A percentile compares a stretch with the other conserved stretches of the same genome.
These are phyloP conservation scores for Saxidomus purpurata DNA, from an alignment of 1,140 invertebrate species.

Conservation along the genomic window DNA sequence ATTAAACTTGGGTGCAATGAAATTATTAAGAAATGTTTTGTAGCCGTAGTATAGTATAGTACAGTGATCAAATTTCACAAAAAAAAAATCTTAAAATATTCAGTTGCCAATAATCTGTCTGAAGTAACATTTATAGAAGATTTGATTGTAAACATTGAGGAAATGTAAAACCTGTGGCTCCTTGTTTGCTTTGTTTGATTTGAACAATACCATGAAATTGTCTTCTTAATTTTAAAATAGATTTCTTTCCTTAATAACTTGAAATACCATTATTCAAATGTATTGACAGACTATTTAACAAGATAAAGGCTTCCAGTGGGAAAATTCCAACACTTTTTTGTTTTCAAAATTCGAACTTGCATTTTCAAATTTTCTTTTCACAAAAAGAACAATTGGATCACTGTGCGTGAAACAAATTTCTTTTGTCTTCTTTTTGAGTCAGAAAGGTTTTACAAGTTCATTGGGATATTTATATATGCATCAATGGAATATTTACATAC, in stretches of 20 bases:
- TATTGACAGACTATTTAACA: too few species aligned
- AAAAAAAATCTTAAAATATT: too few species aligned
- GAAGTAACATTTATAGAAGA: not conserved
- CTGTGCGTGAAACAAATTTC: slow-evolving; percentile 7
- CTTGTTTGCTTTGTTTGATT: not conserved
- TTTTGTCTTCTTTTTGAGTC: slow-evolving; percentile 3
- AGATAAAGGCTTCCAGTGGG: not conserved
- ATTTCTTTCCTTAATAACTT: too few species aligned
- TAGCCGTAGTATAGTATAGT: too few species aligned
- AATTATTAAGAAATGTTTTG: too few species aligned
- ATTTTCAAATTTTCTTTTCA: not conserved
- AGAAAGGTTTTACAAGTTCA: not conserved
- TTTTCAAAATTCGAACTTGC: not conserved
- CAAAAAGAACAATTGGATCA: not conserved
- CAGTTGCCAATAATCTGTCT: too few species aligned
- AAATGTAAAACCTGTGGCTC: not conserved
- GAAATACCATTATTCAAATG: too few species aligned
- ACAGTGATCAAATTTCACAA: too few species aligned
- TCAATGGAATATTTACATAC: too few species aligned
- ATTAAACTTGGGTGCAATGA: too few species aligned
- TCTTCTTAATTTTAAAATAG: not conserved
- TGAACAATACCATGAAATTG: not conserved
- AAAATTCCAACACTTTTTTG: not conserved
- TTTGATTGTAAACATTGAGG: not conserved
- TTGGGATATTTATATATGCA: not conserved